Conservation (phyloP, 2,888 invertebrate genomes). For the Drosophila barbarae region DNA sequence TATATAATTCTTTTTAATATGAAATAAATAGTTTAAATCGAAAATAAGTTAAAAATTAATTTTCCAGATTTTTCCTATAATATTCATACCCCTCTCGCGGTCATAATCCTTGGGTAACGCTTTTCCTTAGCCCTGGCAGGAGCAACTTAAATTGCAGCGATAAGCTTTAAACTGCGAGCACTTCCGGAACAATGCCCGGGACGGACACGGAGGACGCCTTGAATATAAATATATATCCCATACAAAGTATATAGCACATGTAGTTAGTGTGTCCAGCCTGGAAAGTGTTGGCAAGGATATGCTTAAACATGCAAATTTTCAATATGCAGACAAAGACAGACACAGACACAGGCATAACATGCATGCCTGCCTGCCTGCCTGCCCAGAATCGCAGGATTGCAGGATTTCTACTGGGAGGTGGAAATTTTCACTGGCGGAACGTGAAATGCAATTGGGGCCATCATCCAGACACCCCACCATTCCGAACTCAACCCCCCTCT, state of each 20-base stretch:
- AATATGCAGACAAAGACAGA: constrained; percentile 73
- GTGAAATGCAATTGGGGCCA: constrained; percentile 66
- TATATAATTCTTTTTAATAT: not conserved
- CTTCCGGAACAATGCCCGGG: constrained; percentile 62
- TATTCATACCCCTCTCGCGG: not conserved
- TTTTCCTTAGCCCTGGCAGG: constrained; percentile 25
- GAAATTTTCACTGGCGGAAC: constrained; percentile 54
- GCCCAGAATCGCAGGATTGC: constrained; percentile 45
- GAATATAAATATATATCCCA: constrained; percentile 28
- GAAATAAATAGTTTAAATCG: not conserved
- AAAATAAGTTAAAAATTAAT: not conserved
- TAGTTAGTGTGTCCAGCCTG: constrained; percentile 54
- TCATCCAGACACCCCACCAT: constrained; percentile 1
- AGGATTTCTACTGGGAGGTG: constrained; percentile 24
- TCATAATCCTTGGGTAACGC: not conserved
- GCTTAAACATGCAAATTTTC: constrained; percentile 79
- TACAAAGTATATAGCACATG: constrained; percentile 36
- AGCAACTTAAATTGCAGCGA: constrained; percentile 70
- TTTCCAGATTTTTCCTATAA: not conserved
- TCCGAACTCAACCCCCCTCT: constrained; percentile 1
- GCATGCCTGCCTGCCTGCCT: constrained; percentile 59
- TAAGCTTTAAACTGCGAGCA: constrained; percentile 74
- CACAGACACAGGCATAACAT: constrained; percentile 46
- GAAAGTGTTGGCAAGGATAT: constrained; percentile 73
- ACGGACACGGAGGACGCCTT: constrained; percentile 17